These are phyloP conservation scores for Leucophenga montana DNA, from an alignment of 2,888 invertebrate species.

Conservation along the genomic window DNA sequence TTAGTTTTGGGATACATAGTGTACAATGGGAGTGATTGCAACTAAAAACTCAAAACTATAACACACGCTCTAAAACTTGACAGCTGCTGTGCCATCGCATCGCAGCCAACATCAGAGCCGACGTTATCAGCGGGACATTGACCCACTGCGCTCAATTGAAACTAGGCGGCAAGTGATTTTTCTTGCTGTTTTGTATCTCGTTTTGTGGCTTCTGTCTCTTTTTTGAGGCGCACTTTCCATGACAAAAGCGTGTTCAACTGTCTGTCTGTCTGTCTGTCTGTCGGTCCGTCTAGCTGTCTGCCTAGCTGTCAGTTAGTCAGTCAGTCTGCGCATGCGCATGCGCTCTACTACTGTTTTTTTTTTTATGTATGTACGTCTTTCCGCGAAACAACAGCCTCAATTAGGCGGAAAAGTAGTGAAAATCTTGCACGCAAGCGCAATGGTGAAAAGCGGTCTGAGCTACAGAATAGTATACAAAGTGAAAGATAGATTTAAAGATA, in stretches of 20 bases:
- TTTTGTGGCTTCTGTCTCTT: slow-evolving; percentile 39
- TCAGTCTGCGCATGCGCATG: slow-evolving; percentile 54
- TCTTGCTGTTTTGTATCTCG: slow-evolving; percentile 36
- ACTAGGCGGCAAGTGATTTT: slow-evolving; percentile 62
- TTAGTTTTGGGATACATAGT: no score
- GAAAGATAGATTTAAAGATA: slow-evolving; percentile 15
- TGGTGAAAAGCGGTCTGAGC: slow-evolving; percentile 18
- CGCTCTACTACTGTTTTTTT: slow-evolving; percentile 38
- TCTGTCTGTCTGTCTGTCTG: slow-evolving; percentile 7
- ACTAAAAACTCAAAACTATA: not conserved
- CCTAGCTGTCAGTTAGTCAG: not conserved
- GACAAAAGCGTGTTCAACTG: slow-evolving; percentile 49
- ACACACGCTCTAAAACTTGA: no score
- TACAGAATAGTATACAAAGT: slow-evolving; percentile 33
- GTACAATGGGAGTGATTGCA: no score
- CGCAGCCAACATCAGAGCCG: slow-evolving; percentile 47
- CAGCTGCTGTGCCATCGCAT: no score
- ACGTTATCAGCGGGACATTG: slow-evolving; percentile 71
- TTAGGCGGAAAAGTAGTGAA: slow-evolving; percentile 26
- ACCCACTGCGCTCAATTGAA: slow-evolving; percentile 71
- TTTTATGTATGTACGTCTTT: not conserved
- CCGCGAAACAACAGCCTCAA: slow-evolving; percentile 26
- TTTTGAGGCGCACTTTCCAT: slow-evolving; percentile 43
- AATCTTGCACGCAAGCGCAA: slow-evolving; percentile 9
- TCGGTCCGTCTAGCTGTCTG: not conserved